phyloP scores from a whole-genome alignment of 2,888 invertebrate species.

The Acheta domesticus region DNA sequence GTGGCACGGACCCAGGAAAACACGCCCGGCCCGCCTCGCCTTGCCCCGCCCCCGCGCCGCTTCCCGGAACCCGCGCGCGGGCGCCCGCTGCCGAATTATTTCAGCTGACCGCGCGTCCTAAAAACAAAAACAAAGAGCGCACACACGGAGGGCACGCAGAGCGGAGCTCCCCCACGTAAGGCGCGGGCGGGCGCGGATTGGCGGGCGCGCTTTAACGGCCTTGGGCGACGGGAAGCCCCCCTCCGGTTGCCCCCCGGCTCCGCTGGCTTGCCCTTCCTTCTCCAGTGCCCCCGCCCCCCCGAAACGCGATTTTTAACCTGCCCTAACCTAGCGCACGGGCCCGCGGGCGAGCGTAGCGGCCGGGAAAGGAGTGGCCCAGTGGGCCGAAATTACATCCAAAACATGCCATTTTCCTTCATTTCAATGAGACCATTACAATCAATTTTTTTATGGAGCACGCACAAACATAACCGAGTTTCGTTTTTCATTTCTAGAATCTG shows the following conservation, averaged over 20 bases:
- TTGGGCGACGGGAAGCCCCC: background rate
- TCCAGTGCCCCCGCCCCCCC: background rate
- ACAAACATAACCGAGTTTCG: too few species aligned
- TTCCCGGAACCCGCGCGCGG: background rate
- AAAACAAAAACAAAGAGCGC: background rate
- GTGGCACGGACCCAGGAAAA: background rate
- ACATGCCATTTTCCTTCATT: too few species aligned
- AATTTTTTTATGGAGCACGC: too few species aligned
- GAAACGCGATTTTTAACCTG: background rate
- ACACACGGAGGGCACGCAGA: too few species aligned
- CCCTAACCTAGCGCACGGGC: constrained; percentile 1
- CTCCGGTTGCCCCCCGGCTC: background rate
- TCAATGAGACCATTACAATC: too few species aligned
- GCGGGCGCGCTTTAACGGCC: background rate
- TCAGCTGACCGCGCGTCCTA: background rate
- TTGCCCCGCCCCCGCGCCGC: background rate
- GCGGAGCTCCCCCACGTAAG: background rate
- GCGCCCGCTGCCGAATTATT: background rate
- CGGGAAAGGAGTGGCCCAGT: too few species aligned
- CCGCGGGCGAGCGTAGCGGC: background rate
- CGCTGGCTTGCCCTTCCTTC: background rate
- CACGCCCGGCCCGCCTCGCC: background rate
- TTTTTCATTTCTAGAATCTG: too few species aligned
- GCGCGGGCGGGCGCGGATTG: background rate
- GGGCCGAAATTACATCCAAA: too few species aligned